Base-by-base conservation (phyloP, 2,113 vertebrate genomes). In the Agapornis roseicollis region DNA sequence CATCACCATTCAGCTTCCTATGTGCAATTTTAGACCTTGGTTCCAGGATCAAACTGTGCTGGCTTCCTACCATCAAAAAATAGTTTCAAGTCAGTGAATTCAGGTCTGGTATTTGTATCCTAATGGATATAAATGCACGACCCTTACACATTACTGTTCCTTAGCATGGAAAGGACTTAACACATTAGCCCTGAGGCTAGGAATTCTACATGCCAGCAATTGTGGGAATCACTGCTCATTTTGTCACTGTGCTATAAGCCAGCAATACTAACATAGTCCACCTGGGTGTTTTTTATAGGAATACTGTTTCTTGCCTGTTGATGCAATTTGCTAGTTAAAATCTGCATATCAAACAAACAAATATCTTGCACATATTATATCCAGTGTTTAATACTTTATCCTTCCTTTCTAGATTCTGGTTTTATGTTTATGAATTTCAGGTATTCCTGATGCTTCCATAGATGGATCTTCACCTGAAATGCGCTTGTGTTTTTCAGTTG, bases 31-130 rank as follows among this genome's bases (percentile, higher is more conserved):
- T 55, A 85, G 52, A n/a, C 64, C 63, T 58, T 46, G 24, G 35
- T 74, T 96, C 41, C 79, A 74, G 20, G 53, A 60, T 83, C 61
- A 39, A 80, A 25, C 85, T 82, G 31, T 68, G 49, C 39, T 85
- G 29, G 39, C 66, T 94, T 91, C 41, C 64, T 89, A 65, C 65
- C 68, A 88, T 93, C 53, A 85, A 80, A 85, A 85, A 69, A 8
- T 19, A 4, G 60, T 97, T 94, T 58, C 60, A 94, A 63, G 83
- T 77, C 64, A 49, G 55, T 93, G 86, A 85, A 29, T 85, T 95
- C 7, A 65, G 92, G 93, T 92, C 56, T 72, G 70, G 35, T 85
- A 42, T 89, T 94, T 95, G 37, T 90, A 81, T 93, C 41, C 80
- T 94, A 85, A 81, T 77, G 74, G 78, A 73, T 71, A 37, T 33